Evolutionary conservation across 2,888 invertebrate genomes (phyloP), one percentile per base, ranked within the genome.

Genomic region (Callyntrura sp.): DNA sequence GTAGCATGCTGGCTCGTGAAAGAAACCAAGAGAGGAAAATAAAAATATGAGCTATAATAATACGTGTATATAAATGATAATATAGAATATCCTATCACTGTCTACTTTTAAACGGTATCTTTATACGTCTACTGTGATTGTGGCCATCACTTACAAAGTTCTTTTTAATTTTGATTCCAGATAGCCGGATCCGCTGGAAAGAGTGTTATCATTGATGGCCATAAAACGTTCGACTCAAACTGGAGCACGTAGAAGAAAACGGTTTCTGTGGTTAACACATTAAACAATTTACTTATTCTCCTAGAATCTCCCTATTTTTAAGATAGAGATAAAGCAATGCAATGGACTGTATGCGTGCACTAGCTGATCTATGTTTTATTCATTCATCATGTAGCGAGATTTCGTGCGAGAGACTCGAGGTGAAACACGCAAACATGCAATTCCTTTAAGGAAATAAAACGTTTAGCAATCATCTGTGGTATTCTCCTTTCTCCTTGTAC

Each of bases 401-500:
- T 55, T 55, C 57, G 25, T 51, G 73, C 17, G 9, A 23, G 8
- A 62, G 14, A 6, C 4, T 78, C 14, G n/a, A 3, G 51, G 51
- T 20, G 43, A 55, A 78, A 78, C 78, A 81, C 81, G 81, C 81
- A 62, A 81, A 62, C 60, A 43, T 35, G 81, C 73, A 23, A 45
- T 48, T 73, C 20, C 48, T 8, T 48, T 70, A 70, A 70, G 70
- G 70, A 70, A 70, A 43, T 17, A 45, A 35, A 20, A 6, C 25
- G 35, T 62, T 62, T 62, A 25, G 9, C 1, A 5, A 5, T n/a
- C 5, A 25, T 23, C 4, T 14, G 14, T 17, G 57, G 57, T 17
- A 5, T 14, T 4, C n/a, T n/a, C 6, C 4, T 57, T 57, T 57
- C 57, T 57, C 17, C 6, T 35, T 35, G 6, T 35, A 6, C 6